Conservation (phyloP, 1,140 invertebrate genomes). For the Brachionus sp. region DNA sequence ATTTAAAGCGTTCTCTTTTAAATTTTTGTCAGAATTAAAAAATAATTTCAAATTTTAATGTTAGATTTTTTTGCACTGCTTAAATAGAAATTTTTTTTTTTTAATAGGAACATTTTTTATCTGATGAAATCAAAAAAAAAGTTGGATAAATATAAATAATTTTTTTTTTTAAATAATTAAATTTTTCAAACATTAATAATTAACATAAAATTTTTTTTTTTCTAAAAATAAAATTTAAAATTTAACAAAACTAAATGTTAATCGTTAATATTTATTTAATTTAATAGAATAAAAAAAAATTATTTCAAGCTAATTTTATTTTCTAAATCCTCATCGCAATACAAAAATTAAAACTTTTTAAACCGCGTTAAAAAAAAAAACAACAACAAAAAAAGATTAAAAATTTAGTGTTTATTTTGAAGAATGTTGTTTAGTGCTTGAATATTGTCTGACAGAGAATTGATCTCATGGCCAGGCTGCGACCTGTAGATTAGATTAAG, state of each 20-base stretch:
- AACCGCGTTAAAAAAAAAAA: background rate
- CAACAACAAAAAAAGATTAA: background rate
- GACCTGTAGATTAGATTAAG: slow-evolving; percentile 20
- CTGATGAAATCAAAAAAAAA: too few relatives aligned
- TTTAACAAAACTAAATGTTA: background rate
- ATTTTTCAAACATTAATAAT: too few relatives aligned
- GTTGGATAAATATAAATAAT: too few relatives aligned
- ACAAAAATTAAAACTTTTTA: background rate
- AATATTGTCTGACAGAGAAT: slow-evolving; percentile 37
- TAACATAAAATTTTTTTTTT: too few relatives aligned
- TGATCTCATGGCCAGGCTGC: background rate
- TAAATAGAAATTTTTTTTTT: too few relatives aligned
- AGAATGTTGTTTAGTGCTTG: slow-evolving; percentile 35
- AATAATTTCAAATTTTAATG: too few relatives aligned
- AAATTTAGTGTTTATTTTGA: slow-evolving; percentile 21
- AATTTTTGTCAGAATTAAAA: too few relatives aligned
- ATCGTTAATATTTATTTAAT: background rate
- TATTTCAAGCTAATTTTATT: background rate
- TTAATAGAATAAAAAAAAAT: background rate
- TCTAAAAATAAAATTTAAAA: too few relatives aligned
- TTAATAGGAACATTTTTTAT: too few relatives aligned
- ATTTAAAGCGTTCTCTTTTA: too few relatives aligned
- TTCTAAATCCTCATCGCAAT: background rate
- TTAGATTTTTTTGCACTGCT: too few relatives aligned
- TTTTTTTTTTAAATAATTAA: too few relatives aligned